These are phyloP conservation scores for Sepioteuthis lessoniana DNA, from an alignment of 2,888 invertebrate species.

Conservation along the genomic window DNA sequence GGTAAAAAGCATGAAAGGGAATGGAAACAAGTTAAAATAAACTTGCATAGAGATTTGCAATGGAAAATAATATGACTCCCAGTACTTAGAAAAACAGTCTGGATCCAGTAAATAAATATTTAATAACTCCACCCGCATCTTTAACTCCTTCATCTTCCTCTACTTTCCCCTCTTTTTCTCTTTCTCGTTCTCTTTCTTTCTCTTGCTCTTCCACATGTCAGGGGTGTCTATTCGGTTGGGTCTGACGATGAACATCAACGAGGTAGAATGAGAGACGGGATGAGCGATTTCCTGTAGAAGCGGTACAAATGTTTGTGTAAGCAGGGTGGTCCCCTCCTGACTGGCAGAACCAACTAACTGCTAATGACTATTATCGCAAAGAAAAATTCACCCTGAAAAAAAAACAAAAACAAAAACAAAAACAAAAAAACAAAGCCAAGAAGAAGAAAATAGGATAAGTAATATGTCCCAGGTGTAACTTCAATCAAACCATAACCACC, in stretches of 20 bases:
- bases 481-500: conserved; percentile 24
- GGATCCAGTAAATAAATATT: too few relatives aligned
- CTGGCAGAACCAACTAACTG: neutral
- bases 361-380: neutral
- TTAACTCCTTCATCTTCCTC: too few relatives aligned
- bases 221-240: neutral
- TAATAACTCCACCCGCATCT: too few relatives aligned
- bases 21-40: too few relatives aligned
- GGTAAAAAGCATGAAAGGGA: too few relatives aligned
- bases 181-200: too few relatives aligned
- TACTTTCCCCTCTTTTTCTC: too few relatives aligned
- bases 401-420: neutral
- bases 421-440: neutral
- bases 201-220: too few relatives aligned
- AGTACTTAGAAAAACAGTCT: too few relatives aligned
- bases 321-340: conserved; percentile 12
- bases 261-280: neutral
- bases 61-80: too few relatives aligned
- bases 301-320: neutral
- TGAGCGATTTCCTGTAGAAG: neutral
- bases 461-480: neutral
- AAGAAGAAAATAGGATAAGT: neutral
- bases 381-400: neutral
- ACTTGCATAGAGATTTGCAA: too few relatives aligned
- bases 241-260: neutral